phyloP scores from a whole-genome alignment of 1,140 invertebrate genomes.

The Phymastichus coffea region DNA sequence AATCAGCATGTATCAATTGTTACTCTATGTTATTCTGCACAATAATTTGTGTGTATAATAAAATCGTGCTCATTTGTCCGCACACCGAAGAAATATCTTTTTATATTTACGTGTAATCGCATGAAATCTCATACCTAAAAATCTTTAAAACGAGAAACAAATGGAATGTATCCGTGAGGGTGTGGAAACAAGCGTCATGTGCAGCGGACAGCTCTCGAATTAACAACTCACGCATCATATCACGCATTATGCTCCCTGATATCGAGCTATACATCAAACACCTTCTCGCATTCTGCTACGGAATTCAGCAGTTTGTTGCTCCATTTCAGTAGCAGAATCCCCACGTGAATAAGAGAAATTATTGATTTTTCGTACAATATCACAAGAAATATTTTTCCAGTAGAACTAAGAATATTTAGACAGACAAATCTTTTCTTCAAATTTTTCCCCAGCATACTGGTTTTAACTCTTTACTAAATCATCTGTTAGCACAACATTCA shows the following conservation, averaged over 20 bases:
- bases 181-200: conserved; percentile 31
- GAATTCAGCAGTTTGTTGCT: no score
- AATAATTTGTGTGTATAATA: no score
- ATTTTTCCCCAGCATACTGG: no score
- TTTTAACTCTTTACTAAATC: background rate
- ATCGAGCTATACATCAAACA: conserved; percentile 52
- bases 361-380: conserved; percentile 1
- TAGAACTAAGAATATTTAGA: no score
- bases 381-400: background rate
- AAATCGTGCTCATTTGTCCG: no score
- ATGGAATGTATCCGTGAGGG: conserved; percentile 1
- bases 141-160: no score
- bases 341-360: conserved; percentile 24
- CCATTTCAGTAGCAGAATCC: conserved; percentile 26
- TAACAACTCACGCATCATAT: conserved; percentile 54
- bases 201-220: conserved; percentile 45
- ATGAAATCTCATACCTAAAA: no score
- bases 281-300: no score
- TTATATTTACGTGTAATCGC: no score
- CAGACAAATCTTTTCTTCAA: background rate
- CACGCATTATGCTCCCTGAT: conserved; percentile 53
- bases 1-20: no score
- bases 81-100: no score
- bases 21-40: no score
- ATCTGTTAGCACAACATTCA: background rate